A percentile compares a stretch with the other conserved stretches of the same genome.
phyloP scores from a whole-genome alignment of 2,113 vertebrate species.

The Thalassoma bifasciatum region DNA sequence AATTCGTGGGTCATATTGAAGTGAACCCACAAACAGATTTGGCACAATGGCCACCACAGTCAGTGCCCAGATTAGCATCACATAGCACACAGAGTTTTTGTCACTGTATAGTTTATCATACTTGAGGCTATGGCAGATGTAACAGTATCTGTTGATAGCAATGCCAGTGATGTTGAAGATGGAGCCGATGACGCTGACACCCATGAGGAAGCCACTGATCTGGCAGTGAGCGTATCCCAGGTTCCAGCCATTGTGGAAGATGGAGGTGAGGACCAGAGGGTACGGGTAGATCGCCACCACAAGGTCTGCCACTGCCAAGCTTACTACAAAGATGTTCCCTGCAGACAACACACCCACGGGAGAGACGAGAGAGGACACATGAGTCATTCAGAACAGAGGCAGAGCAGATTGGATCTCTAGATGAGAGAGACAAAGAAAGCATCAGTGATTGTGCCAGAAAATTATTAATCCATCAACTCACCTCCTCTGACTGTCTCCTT shows the following conservation, averaged over 20 bases:
- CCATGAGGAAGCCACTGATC: slow-evolving; percentile 95
- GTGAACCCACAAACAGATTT: slow-evolving; percentile 90
- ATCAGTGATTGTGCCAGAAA: neutral
- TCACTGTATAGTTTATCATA: slow-evolving; percentile 93
- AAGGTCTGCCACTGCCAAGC: slow-evolving; percentile 92
- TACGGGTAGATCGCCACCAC: slow-evolving; percentile 96
- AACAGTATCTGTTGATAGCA: slow-evolving; percentile 96
- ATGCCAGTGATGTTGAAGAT: slow-evolving; percentile 98
- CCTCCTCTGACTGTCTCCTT: no score
- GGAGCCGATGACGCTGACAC: slow-evolving; percentile 95
- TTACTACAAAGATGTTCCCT: slow-evolving; percentile 86
- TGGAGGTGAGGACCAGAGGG: slow-evolving; percentile 91
- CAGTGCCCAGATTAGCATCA: slow-evolving; percentile 91
- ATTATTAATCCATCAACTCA: neutral
- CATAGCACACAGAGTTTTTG: slow-evolving; percentile 92
- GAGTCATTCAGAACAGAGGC: slow-evolving; percentile 34
- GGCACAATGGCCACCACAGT: slow-evolving; percentile 92
- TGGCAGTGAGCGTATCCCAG: slow-evolving; percentile 94
- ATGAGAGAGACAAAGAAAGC: slow-evolving; percentile 16
- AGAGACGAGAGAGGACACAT: slow-evolving; percentile 14
- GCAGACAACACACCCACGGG: slow-evolving; percentile 42
- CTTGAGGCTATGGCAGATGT: slow-evolving; percentile 96
- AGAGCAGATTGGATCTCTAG: slow-evolving; percentile 18
- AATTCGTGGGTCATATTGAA: slow-evolving; percentile 93
- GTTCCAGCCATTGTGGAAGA: slow-evolving; percentile 93